A percentile compares a stretch with the other conserved stretches of the same genome.
Conservation (phyloP, 1,140 invertebrate species). For the Choristoneura fumiferana region DNA sequence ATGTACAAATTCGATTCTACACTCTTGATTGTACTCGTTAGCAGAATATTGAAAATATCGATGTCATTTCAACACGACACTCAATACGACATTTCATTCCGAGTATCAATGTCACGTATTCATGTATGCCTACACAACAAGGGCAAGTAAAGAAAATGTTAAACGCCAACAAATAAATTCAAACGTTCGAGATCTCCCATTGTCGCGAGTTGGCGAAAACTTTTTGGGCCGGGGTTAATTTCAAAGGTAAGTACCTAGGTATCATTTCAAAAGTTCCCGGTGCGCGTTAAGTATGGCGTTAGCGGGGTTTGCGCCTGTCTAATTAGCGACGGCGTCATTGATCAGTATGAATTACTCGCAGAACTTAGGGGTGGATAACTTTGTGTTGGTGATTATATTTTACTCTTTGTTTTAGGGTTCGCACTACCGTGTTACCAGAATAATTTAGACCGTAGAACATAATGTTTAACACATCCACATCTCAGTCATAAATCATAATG, state of each 20-base stretch:
- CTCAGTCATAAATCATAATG: too few relatives aligned
- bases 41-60: constrained; percentile 11
- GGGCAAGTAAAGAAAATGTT: neutral
- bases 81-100: neutral
- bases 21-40: neutral
- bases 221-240: constrained; percentile 7
- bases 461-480: too few relatives aligned
- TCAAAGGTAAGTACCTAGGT: constrained; percentile 17
- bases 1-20: too few relatives aligned
- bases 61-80: neutral
- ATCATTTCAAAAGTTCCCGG: constrained; percentile 18
- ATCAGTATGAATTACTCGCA: constrained; percentile 14
- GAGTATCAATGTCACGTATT: neutral
- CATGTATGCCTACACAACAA: neutral
- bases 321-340: constrained; percentile 14
- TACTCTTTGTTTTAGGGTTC: neutral
- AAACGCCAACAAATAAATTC: constrained; percentile 9
- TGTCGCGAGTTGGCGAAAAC: constrained; percentile 10
- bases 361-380: constrained; percentile 7
- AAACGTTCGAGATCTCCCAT: constrained; percentile 9
- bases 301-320: constrained; percentile 9
- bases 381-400: constrained; percentile 8
- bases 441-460: too few relatives aligned
- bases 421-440: too few relatives aligned
- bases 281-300: constrained; percentile 14